phyloP scores from a whole-genome alignment of 2,113 vertebrate genomes.

The Hippocampus zosterae region DNA sequence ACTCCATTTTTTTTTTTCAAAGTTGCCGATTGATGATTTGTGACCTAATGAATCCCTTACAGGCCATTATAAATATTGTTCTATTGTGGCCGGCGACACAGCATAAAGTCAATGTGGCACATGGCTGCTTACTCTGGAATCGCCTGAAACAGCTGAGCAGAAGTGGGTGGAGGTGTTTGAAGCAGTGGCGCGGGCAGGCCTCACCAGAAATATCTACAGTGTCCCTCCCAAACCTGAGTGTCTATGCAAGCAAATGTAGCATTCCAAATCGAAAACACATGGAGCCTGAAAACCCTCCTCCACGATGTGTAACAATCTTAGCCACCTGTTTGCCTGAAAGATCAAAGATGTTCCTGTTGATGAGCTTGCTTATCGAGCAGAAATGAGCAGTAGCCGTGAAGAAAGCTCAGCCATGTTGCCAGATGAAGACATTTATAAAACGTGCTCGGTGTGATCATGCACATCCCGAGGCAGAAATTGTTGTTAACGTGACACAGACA shows the following conservation, averaged over 20 bases:
- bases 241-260: conserved; percentile 62
- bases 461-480: conserved; percentile 32
- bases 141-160: conserved; percentile 71
- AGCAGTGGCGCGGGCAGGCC: conserved; percentile 44
- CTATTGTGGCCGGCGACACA: neutral
- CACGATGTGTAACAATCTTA: conserved; percentile 56
- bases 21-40: neutral
- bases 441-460: conserved; percentile 31
- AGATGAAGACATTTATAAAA: conserved; percentile 27
- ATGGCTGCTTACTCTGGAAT: conserved; percentile 59
- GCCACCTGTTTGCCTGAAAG: conserved; percentile 65
- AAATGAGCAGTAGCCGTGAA: conserved; percentile 4
- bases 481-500: conserved; percentile 26
- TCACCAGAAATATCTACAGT: conserved; percentile 66
- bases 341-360: conserved; percentile 51
- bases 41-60: neutral
- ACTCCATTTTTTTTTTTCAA: conserved; percentile 8
- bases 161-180: conserved; percentile 64
- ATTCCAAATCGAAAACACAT: conserved; percentile 65
- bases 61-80: neutral
- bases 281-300: conserved; percentile 30
- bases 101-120: conserved; percentile 49
- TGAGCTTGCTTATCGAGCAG: conserved; percentile 30
- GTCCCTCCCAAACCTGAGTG: conserved; percentile 63
- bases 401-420: conserved; percentile 34